phyloP scores from a whole-genome alignment of 2,888 invertebrate genomes.

The Athalia rosae region DNA sequence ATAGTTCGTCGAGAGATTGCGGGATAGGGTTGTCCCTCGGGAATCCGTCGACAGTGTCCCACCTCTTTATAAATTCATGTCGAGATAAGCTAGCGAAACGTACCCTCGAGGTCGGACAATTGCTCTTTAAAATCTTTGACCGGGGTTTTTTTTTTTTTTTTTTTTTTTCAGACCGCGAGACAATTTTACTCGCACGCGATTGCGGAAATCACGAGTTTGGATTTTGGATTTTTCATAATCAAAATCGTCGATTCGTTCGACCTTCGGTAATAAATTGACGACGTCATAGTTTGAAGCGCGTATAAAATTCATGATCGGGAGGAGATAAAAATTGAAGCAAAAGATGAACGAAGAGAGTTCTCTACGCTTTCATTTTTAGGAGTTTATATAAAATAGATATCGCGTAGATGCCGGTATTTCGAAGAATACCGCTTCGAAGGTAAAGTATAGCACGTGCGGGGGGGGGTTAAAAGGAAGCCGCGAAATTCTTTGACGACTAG shows the following conservation, averaged over 20 bases:
- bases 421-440: slow-evolving; percentile 18
- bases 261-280: too few relatives aligned
- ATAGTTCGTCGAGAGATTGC: neutral
- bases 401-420: slow-evolving; percentile 1
- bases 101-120: slow-evolving; percentile 19
- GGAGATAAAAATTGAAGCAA: too few relatives aligned
- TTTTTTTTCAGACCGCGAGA: too few relatives aligned
- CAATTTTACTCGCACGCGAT: too few relatives aligned
- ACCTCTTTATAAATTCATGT: slow-evolving; percentile 32
- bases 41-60: slow-evolving; percentile 5
- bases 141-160: neutral
- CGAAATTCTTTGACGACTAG: slow-evolving; percentile 27
- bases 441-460: neutral
- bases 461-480: neutral
- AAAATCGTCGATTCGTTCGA: too few relatives aligned
- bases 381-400: too few relatives aligned
- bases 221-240: too few relatives aligned
- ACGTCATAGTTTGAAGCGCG: too few relatives aligned
- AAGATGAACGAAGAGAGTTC: too few relatives aligned
- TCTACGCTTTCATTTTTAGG: too few relatives aligned
- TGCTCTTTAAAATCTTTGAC: neutral
- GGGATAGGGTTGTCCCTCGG: slow-evolving; percentile 1
- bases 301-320: too few relatives aligned
- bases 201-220: too few relatives aligned
- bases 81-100: slow-evolving; percentile 18